phyloP scores from a whole-genome alignment of 2,797 vertebrate species.

The Hipposideros larvatus region DNA sequence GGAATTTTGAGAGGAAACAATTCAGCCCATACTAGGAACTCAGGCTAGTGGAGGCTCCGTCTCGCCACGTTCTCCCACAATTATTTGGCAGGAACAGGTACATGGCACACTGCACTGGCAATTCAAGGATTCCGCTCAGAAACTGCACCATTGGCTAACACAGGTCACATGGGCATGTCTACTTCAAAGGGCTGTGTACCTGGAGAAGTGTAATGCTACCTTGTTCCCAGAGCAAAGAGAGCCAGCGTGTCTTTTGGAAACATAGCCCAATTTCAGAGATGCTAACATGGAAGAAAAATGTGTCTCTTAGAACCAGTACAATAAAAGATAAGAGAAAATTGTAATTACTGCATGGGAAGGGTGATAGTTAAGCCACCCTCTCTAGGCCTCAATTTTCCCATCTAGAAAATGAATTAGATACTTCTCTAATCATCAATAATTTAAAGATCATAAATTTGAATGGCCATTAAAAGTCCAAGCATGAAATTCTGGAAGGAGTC shows the following conservation, averaged over 20 bases:
- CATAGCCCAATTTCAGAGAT: background rate
- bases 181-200: background rate
- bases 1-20: background rate
- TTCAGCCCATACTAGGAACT: background rate
- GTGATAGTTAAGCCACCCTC: background rate
- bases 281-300: background rate
- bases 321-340: background rate
- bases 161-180: background rate
- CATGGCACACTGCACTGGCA: accelerated
- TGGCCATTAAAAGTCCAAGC: background rate
- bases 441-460: background rate
- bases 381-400: background rate
- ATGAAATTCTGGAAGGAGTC: background rate
- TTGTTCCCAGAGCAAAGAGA: background rate
- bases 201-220: background rate
- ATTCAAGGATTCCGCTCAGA: background rate
- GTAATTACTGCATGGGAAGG: background rate
- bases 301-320: background rate
- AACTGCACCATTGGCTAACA: background rate
- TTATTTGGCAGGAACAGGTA: background rate
- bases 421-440: background rate
- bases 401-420: background rate
- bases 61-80: accelerated
- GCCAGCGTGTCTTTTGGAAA: background rate
- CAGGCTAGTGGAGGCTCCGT: background rate